Base-by-base conservation (phyloP, 2,797 vertebrate species). In the Lacerta viridis region DNA sequence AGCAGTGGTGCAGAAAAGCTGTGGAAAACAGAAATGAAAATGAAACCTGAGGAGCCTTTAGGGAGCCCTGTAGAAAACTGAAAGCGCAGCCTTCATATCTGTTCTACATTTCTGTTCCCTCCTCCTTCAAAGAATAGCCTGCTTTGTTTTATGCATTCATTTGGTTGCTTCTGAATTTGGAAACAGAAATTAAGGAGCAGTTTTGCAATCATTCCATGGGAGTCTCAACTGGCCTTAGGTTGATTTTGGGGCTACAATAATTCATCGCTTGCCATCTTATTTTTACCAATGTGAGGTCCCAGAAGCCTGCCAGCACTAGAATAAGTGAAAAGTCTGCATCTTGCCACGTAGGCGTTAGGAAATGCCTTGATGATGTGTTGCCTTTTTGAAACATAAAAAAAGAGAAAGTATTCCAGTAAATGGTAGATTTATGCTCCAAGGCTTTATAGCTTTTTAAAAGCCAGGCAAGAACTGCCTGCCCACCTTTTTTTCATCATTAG, bases 321-420 rank as follows among this genome's bases (percentile, higher is more conserved):
- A 9, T n/a, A n/a, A 25, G 33, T 68, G 27, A 69, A 46, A 83
- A 43, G 81, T 33, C 82, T 83, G 29, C 39, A 69, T 72, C n/a
- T 72, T 83, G 68, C 29, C 27, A 83, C n/a, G 27, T 25, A 55
- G 68, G 41, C 8, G 18, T 83, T 43, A 46, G 66, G 81, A 50
- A 68, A 33, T 64, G 59, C 36, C 79, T 64, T 25, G 20, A 50
- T 71, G 15, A 68, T n/a, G 41, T 46, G 29, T 7, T 64, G 79
- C 25, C 36, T 71, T 79, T 66, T 68, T 27, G 55, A 84, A 59
- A 75, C 25, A 75, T 50, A 18, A 68, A 72, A 72, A 39, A 68
- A 50, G 33, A 66, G 15, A 85, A 85, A 76, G 15, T 11, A 85
- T 85, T 46, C 41, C n/a, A 46, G 39, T 66, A 85, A 77, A 85